A percentile compares a stretch with the other conserved stretches of the same genome.
These are phyloP conservation scores for Tridacna crocea DNA, from an alignment of 2,888 invertebrate species.

Conservation along the genomic window DNA sequence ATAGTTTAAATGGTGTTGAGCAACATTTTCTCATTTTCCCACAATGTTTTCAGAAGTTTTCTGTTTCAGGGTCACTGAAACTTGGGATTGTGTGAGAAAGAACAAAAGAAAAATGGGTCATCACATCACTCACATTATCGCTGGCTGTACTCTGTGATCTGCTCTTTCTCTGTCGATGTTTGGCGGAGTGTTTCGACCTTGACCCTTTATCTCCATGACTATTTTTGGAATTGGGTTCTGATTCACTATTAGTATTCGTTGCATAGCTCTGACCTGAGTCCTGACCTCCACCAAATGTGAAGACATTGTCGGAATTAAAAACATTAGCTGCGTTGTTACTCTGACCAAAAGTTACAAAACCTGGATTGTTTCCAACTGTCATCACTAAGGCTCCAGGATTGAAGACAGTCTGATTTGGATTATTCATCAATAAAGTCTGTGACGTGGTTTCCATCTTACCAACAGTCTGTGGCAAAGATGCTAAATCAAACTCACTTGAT, in stretches of 20 bases:
- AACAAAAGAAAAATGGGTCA: background rate
- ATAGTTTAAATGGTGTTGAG: background rate
- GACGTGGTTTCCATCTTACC: background rate
- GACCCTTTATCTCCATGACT: background rate
- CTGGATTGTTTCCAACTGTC: conserved; percentile 10
- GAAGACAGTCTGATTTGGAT: conserved; percentile 1
- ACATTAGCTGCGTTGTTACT: background rate
- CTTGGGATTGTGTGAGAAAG: background rate
- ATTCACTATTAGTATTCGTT: background rate
- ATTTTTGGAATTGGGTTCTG: background rate
- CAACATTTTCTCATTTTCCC: background rate
- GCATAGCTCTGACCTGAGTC: background rate
- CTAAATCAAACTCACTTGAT: background rate
- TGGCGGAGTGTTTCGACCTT: background rate
- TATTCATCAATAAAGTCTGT: background rate
- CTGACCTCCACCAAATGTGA: conserved; percentile 5
- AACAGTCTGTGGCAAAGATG: background rate
- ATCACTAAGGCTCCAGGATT: conserved; percentile 12
- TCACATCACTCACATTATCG: conserved; percentile 1
- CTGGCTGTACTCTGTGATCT: conserved; percentile 7
- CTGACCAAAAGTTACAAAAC: conserved; percentile 5
- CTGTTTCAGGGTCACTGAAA: background rate
- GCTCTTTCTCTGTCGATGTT: conserved; percentile 11
- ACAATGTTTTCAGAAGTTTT: background rate
- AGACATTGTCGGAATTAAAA: conserved; percentile 12